These are phyloP conservation scores for Cyphomyrus plagiostoma DNA, from an alignment of 2,113 vertebrate genomes.

Conservation along the genomic window DNA sequence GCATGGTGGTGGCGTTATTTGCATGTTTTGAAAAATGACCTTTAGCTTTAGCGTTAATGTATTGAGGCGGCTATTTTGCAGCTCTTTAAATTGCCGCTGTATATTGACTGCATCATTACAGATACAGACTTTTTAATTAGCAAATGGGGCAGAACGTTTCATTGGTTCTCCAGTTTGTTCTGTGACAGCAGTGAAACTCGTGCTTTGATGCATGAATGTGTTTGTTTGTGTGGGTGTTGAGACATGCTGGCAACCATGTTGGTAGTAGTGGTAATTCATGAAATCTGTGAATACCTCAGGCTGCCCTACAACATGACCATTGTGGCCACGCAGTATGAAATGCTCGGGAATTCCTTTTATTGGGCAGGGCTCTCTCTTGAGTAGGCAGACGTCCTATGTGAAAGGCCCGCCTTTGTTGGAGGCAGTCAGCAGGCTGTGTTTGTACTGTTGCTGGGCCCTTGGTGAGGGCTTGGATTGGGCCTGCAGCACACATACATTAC, in stretches of 20 bases:
- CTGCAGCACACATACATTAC: neutral
- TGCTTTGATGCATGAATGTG: conserved; percentile 34
- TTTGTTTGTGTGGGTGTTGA: conserved; percentile 36
- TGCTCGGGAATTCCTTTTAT: conserved; percentile 58
- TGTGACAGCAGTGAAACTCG: conserved; percentile 12
- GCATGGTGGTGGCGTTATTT: neutral
- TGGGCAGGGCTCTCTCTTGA: conserved; percentile 49
- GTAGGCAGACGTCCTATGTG: conserved; percentile 17
- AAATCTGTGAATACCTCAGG: conserved; percentile 54
- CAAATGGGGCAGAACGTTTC: neutral
- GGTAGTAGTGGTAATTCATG: conserved; percentile 59
- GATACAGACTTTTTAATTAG: neutral
- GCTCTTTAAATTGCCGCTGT: neutral
- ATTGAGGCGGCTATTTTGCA: neutral
- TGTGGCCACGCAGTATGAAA: conserved; percentile 49
- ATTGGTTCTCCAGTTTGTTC: neutral
- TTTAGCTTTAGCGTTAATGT: neutral
- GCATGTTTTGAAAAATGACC: neutral
- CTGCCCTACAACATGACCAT: conserved; percentile 53
- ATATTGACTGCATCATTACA: neutral
- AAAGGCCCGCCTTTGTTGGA: neutral
- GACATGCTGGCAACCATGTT: conserved; percentile 38
- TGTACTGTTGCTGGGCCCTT: neutral
- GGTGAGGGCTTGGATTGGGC: neutral
- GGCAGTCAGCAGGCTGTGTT: neutral